Evolutionary conservation across 2,113 vertebrate genomes (phyloP).

Genomic region (Aythya baeri): DNA sequence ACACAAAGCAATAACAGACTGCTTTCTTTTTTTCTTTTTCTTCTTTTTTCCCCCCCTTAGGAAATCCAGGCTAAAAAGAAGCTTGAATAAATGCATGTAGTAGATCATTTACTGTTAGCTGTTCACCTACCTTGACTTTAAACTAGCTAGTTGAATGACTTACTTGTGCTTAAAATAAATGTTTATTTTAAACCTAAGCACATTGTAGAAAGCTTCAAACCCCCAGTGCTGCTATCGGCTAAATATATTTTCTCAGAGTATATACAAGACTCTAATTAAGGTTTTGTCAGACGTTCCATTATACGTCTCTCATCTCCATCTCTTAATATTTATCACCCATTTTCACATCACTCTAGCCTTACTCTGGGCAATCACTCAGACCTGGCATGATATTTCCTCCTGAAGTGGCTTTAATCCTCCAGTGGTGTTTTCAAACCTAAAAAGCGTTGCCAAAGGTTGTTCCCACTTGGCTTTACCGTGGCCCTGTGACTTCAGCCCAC

Average conservation of each 20-base stretch:
- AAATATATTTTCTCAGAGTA: constrained; percentile 49
- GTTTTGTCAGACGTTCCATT: constrained; percentile 56
- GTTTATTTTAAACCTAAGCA: constrained; percentile 59
- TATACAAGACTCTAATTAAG: constrained; percentile 50
- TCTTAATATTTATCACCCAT: constrained; percentile 59
- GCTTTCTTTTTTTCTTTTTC: not conserved
- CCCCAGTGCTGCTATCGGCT: not conserved
- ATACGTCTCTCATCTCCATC: not conserved
- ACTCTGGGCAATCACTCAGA: constrained; percentile 6
- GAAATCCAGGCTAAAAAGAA: constrained; percentile 19
- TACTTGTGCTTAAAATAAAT: constrained; percentile 47
- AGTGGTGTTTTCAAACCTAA: not conserved
- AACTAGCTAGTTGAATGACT: constrained; percentile 18
- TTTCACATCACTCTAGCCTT: constrained; percentile 26
- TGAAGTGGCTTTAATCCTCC: not conserved
- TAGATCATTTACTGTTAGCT: not conserved
- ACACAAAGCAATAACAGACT: not conserved
- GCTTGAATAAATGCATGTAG: not conserved
- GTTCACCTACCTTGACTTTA: constrained; percentile 21
- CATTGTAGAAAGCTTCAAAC: constrained; percentile 1
- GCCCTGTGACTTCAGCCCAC: not conserved
- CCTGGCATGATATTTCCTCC: not conserved
- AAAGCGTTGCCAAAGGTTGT: not conserved
- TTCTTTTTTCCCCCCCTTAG: not conserved
- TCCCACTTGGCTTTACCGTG: not conserved